Evolutionary conservation across 30 jellyfish, hydroid and myxozoan species (phyloP).

Genomic region (Pseudorhiza aurosa): DNA sequence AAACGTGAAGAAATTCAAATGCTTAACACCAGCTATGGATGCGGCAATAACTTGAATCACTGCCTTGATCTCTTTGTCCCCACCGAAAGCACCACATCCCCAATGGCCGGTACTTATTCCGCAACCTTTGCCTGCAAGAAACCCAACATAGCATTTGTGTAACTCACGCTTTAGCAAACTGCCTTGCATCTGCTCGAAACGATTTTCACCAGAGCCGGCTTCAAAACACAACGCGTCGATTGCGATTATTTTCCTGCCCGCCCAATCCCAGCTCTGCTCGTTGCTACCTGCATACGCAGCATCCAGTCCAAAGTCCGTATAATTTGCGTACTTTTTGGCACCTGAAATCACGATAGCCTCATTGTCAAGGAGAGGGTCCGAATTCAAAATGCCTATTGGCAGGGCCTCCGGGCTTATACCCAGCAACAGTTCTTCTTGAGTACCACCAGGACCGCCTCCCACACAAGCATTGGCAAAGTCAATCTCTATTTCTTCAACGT

Average conservation of each 20-base stretch:
- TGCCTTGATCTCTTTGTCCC: conserved; percentile 41
- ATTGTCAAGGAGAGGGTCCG: conserved; percentile 7
- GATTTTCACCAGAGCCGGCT: conserved; percentile 14
- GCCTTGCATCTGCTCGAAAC: conserved; percentile 18
- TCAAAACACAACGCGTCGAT: conserved; percentile 25
- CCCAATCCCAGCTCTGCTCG: conserved; percentile 17
- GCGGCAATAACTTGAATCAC: conserved; percentile 31
- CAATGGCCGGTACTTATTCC: conserved; percentile 37
- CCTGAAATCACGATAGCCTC: conserved; percentile 23
- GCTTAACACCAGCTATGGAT: conserved; percentile 1
- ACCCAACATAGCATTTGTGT: background rate
- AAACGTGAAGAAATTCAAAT: conserved; percentile 6
- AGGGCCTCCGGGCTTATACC: conserved; percentile 27
- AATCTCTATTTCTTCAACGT: conserved; percentile 14
- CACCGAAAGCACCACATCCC: conserved; percentile 56
- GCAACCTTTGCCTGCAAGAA: background rate
- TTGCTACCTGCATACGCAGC: background rate
- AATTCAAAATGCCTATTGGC: conserved; percentile 17
- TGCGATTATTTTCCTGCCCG: conserved; percentile 16
- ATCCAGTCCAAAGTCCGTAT: conserved; percentile 20
- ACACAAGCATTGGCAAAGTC: conserved; percentile 50
- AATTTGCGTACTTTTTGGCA: conserved; percentile 17
- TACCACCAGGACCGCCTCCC: conserved; percentile 46
- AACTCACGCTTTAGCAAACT: conserved; percentile 7
- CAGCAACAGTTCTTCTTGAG: conserved; percentile 28